Evolutionary conservation across 1,140 invertebrate genomes (phyloP), one percentile per base, ranked within the genome.

Genomic region (Drosophila rhopaloa): DNA sequence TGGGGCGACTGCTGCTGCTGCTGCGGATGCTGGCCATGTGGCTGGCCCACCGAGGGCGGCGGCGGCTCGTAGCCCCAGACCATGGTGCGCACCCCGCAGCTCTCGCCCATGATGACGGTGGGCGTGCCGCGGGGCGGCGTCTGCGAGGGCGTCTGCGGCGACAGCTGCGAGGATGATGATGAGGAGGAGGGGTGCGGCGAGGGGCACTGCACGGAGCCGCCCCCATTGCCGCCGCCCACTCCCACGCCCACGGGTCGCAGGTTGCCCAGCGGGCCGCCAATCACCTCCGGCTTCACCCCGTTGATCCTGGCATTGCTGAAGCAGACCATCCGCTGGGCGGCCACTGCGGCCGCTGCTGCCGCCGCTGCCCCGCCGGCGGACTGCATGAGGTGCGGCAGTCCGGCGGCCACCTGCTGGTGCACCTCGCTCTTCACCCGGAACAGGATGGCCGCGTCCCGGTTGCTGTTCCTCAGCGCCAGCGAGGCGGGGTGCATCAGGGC

Each of bases 81-180:
- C 97, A 98, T 98, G 40, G 97, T 98, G 53, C 97, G 93, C 0
- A 98, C 97, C 11, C 97, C 97, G 38, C 97, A 97, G 5, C 96
- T 96, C 91, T 98, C 97, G 29, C 97, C 97, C 96, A 97, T 97
- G 62, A 97, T 96, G 61, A 97, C 97, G 9, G 96, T 96, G 6
- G 97, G 97, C n/a, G 96, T 96, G 66, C 96, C 95, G 76, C 96
- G 92, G 81, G 94, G 94, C 46, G 95, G 93, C 53, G 93, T 94
- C 65, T 94, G 94, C 73, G 95, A 93, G 44, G 94, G 93, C 66
- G 94, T 93, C 92, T 83, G 95, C 93, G 93, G 96, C 93, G 93
- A 91, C 5, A 93, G 86, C 88, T 93, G 93, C 57, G 91, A 92
- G 29, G 91, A 91, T 8, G 91, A 91, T 1, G 90, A 91, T 2